Evolutionary conservation across 2,113 vertebrate genomes (phyloP).

Genomic region (Hippopotamus amphibius): DNA sequence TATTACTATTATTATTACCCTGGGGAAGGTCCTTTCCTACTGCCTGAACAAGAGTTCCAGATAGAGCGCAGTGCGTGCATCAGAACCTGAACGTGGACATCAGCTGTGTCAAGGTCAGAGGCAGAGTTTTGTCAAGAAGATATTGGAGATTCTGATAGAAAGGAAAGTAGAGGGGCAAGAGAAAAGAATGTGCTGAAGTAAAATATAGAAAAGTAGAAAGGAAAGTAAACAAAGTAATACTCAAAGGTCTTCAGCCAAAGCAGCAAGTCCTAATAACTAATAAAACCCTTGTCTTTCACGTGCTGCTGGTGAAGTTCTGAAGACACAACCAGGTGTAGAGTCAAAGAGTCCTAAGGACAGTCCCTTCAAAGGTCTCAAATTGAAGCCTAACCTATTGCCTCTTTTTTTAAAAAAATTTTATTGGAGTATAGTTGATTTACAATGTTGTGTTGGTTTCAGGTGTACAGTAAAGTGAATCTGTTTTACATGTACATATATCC

Average conservation of each 20-base stretch:
- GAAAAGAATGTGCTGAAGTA: neutral
- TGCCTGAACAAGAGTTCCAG: neutral
- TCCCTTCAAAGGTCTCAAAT: neutral
- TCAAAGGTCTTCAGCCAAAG: neutral
- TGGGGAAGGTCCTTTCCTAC: neutral
- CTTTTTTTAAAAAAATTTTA: neutral
- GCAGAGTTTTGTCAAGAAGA: neutral
- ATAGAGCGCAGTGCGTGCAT: rapidly evolving
- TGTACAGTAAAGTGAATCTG: neutral
- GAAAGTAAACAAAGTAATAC: neutral
- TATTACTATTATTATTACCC: too few relatives aligned
- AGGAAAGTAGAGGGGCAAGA: neutral
- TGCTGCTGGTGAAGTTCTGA: neutral
- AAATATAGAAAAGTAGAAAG: neutral
- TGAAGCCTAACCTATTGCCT: neutral
- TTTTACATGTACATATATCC: rapidly evolving
- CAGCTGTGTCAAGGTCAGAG: neutral
- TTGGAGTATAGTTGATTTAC: neutral
- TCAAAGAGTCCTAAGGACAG: rapidly evolving
- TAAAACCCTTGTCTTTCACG: neutral
- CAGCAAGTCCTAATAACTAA: neutral
- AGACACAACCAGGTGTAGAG: rapidly evolving
- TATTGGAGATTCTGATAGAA: neutral
- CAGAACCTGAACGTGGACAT: rapidly evolving
- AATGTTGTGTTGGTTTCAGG: neutral